phyloP scores from a whole-genome alignment of 1,140 invertebrate genomes.

The Myzus persicae region DNA sequence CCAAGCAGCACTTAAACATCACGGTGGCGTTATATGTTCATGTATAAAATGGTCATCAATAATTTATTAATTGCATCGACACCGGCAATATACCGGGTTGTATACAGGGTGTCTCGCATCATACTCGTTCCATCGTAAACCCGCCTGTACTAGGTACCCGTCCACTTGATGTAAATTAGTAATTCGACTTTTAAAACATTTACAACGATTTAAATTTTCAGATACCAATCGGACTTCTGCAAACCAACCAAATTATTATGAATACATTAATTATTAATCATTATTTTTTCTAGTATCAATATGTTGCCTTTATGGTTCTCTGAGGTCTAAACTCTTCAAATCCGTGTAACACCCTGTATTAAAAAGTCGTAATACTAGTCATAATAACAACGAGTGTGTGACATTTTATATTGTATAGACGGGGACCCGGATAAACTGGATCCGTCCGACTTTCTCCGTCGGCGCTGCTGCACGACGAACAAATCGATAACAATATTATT shows the following conservation, averaged over 20 bases:
- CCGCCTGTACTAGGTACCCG: too few relatives aligned
- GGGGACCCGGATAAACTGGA: constrained; percentile 8
- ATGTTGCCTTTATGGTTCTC: too few relatives aligned
- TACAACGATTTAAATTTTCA: too few relatives aligned
- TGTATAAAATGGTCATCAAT: neutral
- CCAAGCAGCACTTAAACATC: neutral
- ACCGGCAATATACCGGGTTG: neutral
- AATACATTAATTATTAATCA: too few relatives aligned
- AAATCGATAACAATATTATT: neutral
- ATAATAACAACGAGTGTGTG: neutral
- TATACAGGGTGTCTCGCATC: neutral
- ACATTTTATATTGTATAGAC: neutral
- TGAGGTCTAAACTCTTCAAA: neutral
- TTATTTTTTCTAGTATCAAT: too few relatives aligned
- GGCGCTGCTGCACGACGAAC: neutral
- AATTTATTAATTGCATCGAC: neutral
- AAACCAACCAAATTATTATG: neutral
- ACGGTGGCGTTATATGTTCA: neutral
- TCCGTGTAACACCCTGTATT: neutral
- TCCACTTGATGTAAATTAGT: too few relatives aligned
- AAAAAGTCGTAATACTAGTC: neutral
- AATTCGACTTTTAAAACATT: neutral
- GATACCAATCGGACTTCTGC: neutral
- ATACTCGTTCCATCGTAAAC: neutral
- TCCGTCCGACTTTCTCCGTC: neutral